Evolutionary conservation across 1,140 invertebrate genomes (phyloP).

Genomic region (Anadara kagoshimensis): DNA sequence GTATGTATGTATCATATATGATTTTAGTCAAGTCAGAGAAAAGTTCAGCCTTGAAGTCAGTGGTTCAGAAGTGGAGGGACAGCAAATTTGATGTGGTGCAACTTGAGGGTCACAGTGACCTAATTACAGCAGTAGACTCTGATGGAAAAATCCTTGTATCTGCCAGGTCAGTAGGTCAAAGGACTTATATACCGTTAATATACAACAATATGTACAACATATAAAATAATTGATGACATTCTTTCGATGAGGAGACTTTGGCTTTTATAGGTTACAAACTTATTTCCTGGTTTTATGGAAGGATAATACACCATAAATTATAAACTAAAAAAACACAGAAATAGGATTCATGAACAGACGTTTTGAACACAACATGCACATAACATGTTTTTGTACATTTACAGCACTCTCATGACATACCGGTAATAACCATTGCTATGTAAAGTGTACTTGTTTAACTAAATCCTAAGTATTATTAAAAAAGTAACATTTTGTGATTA

Average conservation of each 20-base stretch:
- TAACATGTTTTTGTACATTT: too few relatives aligned
- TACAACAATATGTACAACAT: neutral
- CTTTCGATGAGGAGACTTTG: neutral
- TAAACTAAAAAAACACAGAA: too few relatives aligned
- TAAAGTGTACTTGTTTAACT: too few relatives aligned
- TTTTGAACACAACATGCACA: too few relatives aligned
- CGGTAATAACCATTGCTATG: too few relatives aligned
- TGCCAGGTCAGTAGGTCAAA: constrained; percentile 39
- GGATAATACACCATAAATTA: too few relatives aligned
- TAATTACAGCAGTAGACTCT: constrained; percentile 49
- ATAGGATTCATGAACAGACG: too few relatives aligned
- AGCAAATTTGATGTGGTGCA: constrained; percentile 44
- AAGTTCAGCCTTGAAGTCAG: neutral
- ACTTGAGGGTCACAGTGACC: constrained; percentile 62
- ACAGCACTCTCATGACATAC: too few relatives aligned
- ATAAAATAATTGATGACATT: neutral
- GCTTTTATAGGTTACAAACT: neutral
- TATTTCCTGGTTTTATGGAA: neutral
- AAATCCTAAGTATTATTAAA: too few relatives aligned
- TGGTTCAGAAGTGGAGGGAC: constrained; percentile 37
- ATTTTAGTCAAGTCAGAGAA: constrained; percentile 8
- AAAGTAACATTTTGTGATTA: too few relatives aligned
- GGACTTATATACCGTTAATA: neutral
- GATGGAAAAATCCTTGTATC: constrained; percentile 51
- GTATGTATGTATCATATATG: too few relatives aligned